Evolutionary conservation across 2,797 vertebrate genomes (phyloP).

Genomic region (Nothura maculosa): DNA sequence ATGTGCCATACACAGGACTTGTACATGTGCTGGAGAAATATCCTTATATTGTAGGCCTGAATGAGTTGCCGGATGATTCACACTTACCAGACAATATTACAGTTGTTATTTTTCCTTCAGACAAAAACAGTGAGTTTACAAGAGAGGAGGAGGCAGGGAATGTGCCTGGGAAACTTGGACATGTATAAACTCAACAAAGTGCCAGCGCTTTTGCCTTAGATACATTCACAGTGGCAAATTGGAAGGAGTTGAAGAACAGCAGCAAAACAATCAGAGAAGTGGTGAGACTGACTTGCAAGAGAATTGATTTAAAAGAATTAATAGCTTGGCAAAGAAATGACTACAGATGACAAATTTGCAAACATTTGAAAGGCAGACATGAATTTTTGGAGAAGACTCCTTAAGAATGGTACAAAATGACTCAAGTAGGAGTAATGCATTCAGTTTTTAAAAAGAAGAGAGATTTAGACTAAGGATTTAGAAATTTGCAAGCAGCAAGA

Average conservation of each 20-base stretch:
- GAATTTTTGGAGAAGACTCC: slow-evolving; percentile 37
- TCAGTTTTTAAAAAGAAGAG: slow-evolving; percentile 18
- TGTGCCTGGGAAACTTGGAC: neutral
- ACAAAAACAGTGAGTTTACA: neutral
- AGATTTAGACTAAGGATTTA: neutral
- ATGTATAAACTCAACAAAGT: neutral
- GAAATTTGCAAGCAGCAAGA: slow-evolving; percentile 17
- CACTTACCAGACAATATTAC: neutral
- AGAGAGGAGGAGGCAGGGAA: neutral
- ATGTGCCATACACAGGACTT: neutral
- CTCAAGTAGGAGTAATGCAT: slow-evolving; percentile 14
- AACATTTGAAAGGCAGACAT: slow-evolving; percentile 53
- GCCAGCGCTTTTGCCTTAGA: slow-evolving; percentile 1
- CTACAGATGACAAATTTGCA: slow-evolving; percentile 57
- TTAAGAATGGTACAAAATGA: neutral
- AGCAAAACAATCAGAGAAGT: slow-evolving; percentile 12
- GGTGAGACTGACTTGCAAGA: neutral
- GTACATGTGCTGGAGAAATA: neutral
- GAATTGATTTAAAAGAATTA: slow-evolving; percentile 35
- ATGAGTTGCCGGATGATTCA: neutral
- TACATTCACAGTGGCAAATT: neutral
- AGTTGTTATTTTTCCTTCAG: neutral
- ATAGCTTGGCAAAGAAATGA: slow-evolving; percentile 45
- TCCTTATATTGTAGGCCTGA: neutral
- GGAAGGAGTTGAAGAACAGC: slow-evolving; percentile 13